Base-by-base conservation (phyloP, 2,797 vertebrate genomes). In the Zenarchopterus dispar region DNA sequence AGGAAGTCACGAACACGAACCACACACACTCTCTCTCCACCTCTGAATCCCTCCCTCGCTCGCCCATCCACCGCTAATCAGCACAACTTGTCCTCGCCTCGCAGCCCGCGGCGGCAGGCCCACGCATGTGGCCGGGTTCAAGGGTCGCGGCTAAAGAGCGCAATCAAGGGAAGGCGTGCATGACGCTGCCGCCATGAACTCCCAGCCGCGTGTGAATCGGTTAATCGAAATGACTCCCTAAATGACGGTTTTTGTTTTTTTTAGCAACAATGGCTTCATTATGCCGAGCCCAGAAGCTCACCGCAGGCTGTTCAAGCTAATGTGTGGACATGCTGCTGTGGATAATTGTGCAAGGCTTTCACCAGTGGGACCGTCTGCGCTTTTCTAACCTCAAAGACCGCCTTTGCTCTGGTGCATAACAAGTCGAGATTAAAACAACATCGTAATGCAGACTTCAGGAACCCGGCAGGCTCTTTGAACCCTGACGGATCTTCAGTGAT, bases 1-100 rank as follows among this genome's bases (percentile, higher is more conserved):
- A 88, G 88, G 89, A 92, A 88, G 86, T 78, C 84, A 77, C 31
- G n/a, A 85, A 53, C 75, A 57, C 77, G 13, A 21, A 48, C 24
- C 58, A 23, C 52, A 44, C 47, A 18, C 52, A 60, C 62, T 11
- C 62, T 24, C 47, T 51, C 56, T 11, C 61, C 63, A 31, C 49
- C 60, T 52, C 62, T 79, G 70, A 79, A 73, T 84, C 54, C 44
- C 70, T 73, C 59, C 39, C 41, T 74, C 70, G 78, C 75, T 51
- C 67, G 73, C 59, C 33, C 64, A 54, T 71, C n/a, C 75, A 26
- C 24, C 10, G 68, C 66, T 79, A 84, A 89, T 89, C 81, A 89
- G 80, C 73, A 81, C 72, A 75, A 81, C 75, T 84, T 86, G 81
- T 87, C 75, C 76, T 82, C 69, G 41, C 67, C 46, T 78, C 85